Evolutionary conservation across 2,113 vertebrate genomes (phyloP).

Genomic region (Zosterops hypoxanthus): DNA sequence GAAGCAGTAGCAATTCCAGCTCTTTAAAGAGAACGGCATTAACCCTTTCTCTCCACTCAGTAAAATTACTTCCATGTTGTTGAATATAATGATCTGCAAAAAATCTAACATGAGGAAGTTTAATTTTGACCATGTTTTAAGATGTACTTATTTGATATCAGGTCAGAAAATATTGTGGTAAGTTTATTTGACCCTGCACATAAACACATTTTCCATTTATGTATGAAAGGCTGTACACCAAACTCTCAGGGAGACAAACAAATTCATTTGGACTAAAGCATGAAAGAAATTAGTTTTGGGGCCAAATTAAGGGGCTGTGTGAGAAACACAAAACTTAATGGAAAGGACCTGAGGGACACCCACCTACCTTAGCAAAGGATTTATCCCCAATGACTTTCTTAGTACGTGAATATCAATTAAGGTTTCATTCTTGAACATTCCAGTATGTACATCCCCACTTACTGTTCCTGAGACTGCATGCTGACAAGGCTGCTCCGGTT

Average conservation of each 20-base stretch:
- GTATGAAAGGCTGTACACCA: background rate
- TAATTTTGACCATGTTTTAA: background rate
- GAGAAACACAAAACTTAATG: background rate
- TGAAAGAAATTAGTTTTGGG: background rate
- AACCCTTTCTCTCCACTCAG: background rate
- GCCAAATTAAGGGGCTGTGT: background rate
- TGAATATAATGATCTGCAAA: background rate
- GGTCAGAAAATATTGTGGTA: background rate
- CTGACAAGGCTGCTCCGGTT: slow-evolving; percentile 57
- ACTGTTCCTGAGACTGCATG: background rate
- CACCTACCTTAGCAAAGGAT: background rate
- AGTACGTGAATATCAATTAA: background rate
- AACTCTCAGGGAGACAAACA: background rate
- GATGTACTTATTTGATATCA: background rate
- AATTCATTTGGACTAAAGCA: background rate
- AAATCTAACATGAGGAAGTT: background rate
- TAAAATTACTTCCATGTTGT: background rate
- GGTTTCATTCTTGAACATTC: background rate
- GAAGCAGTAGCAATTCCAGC: background rate
- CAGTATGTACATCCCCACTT: background rate
- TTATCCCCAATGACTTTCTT: background rate
- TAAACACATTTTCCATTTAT: background rate
- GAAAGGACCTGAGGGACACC: background rate
- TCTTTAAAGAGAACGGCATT: background rate
- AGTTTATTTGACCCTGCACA: background rate